These are phyloP conservation scores for Malthinus seriepunctatus DNA, from an alignment of 2,888 invertebrate species.

Conservation along the genomic window DNA sequence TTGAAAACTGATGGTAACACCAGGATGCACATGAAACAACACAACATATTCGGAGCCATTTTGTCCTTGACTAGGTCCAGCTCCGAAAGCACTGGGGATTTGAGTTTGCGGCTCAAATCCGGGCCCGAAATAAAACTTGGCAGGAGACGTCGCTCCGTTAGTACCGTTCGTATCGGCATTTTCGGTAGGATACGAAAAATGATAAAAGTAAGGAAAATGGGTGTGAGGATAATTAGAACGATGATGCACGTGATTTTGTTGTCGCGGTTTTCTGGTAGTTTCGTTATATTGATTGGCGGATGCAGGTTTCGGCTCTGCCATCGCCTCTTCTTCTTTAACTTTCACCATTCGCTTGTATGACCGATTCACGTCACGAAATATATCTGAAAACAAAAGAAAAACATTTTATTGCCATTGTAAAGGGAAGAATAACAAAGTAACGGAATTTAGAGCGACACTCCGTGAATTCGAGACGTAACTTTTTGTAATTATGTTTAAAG, in stretches of 20 bases:
- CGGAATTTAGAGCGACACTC: no score
- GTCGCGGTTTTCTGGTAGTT: constrained; percentile 40
- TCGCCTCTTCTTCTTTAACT: constrained; percentile 52
- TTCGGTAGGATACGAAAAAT: constrained; percentile 46
- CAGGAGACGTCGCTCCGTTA: constrained; percentile 54
- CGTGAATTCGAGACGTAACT: not conserved
- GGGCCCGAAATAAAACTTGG: constrained; percentile 64
- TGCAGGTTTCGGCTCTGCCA: constrained; percentile 47
- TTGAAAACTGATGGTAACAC: constrained; percentile 76
- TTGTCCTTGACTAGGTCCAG: constrained; percentile 42
- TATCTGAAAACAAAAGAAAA: constrained; percentile 15
- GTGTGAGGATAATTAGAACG: constrained; percentile 52
- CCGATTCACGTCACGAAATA: constrained; percentile 12
- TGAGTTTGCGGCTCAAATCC: constrained; percentile 61
- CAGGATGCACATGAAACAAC: constrained; percentile 74
- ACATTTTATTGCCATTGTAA: not conserved
- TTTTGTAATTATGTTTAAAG: not conserved
- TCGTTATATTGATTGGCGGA: constrained; percentile 38
- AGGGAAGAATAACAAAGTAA: not conserved
- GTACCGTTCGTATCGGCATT: constrained; percentile 50
- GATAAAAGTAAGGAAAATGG: constrained; percentile 56
- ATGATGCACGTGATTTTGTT: constrained; percentile 57
- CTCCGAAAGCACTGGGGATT: constrained; percentile 38
- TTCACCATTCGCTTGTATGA: constrained; percentile 51
- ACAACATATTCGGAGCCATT: constrained; percentile 64